These are phyloP conservation scores for Troides helena DNA, from an alignment of 2,888 invertebrate species.

Conservation along the genomic window DNA sequence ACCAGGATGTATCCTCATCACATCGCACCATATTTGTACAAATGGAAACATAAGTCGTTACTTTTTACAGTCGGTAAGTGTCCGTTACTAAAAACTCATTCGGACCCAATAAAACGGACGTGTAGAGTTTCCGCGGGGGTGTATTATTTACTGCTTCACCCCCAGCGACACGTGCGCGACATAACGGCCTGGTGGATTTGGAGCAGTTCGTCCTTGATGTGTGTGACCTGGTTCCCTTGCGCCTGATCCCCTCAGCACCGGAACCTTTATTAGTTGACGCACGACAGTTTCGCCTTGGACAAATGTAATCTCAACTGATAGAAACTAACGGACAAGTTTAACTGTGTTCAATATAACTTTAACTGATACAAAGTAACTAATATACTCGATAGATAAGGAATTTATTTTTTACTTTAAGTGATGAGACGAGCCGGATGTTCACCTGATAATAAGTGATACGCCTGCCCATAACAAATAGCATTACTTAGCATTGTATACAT, in stretches of 20 bases:
- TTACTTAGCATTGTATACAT: too few relatives aligned
- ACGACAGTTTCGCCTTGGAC: conserved; percentile 4
- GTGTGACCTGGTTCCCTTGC: neutral
- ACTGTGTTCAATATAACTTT: too few relatives aligned
- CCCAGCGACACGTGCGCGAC: conserved; percentile 4
- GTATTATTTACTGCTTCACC: neutral
- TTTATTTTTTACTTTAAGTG: too few relatives aligned
- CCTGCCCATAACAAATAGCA: too few relatives aligned
- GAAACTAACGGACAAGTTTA: neutral
- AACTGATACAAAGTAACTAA: too few relatives aligned
- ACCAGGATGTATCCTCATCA: too few relatives aligned
- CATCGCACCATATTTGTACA: too few relatives aligned
- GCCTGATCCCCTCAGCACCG: neutral
- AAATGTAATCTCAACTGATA: neutral
- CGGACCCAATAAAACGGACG: too few relatives aligned
- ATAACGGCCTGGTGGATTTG: conserved; percentile 1
- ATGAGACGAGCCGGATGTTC: too few relatives aligned
- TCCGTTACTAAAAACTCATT: neutral
- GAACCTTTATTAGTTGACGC: conserved; percentile 20
- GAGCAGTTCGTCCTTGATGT: conserved; percentile 5
- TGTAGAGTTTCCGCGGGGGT: neutral
- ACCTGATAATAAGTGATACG: too few relatives aligned
- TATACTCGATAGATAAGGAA: too few relatives aligned
- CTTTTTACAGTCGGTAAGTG: neutral
- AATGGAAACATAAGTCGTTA: too few relatives aligned